Percentiles rank a stretch among this genome's conserved stretches.
Evolutionary conservation across 2,888 invertebrate genomes (phyloP).

Genomic region (Coleophora deauratella): DNA sequence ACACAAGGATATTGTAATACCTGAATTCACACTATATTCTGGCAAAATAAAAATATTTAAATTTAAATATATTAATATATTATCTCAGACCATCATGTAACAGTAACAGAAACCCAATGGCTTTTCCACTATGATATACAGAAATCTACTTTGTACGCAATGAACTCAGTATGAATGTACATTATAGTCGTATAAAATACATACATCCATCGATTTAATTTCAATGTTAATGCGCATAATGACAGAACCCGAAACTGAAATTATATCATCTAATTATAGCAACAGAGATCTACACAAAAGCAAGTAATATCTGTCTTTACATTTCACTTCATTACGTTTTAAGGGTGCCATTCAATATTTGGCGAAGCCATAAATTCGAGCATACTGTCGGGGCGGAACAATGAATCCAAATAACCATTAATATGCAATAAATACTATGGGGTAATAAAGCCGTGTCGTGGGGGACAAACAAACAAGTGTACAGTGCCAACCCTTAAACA

Average conservation of each 20-base stretch:
- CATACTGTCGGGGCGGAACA: conserved; percentile 68
- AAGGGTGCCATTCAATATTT: conserved; percentile 56
- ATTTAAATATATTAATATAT: too few species aligned
- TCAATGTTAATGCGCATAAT: too few species aligned
- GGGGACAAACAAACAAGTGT: conserved; percentile 73
- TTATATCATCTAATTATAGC: conserved; percentile 47
- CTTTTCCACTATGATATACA: too few species aligned
- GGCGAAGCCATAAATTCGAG: conserved; percentile 65
- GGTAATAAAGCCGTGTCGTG: conserved; percentile 62
- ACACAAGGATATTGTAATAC: too few species aligned
- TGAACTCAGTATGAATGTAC: too few species aligned
- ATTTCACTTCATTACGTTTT: conserved; percentile 39
- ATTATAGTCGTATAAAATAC: too few species aligned
- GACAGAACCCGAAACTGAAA: conserved; percentile 16
- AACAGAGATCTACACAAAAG: conserved; percentile 29
- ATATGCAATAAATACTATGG: conserved; percentile 74
- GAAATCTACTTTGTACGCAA: too few species aligned
- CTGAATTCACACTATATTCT: too few species aligned
- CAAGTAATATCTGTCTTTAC: conserved; percentile 43
- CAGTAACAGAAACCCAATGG: too few species aligned
- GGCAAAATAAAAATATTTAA: too few species aligned
- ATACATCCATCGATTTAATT: too few species aligned
- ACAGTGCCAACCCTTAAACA: conserved; percentile 51
- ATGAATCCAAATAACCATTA: conserved; percentile 75
- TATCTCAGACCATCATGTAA: too few species aligned